Percentiles rank a stretch among this genome's conserved stretches.
phyloP scores from a whole-genome alignment of 2,888 invertebrate species.

The Tuberolachnus salignus region DNA sequence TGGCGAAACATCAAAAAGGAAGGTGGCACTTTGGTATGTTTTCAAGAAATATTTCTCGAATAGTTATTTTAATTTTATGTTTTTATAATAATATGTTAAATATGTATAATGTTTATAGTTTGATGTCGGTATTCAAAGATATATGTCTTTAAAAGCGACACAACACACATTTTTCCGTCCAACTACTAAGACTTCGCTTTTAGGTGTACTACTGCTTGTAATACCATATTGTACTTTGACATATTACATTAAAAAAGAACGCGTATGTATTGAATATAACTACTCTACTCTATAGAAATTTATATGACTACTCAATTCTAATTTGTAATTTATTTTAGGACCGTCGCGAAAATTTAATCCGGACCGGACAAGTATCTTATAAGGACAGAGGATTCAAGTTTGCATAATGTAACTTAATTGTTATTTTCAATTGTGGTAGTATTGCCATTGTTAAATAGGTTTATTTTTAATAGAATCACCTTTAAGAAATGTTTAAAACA shows the following conservation, averaged over 20 bases:
- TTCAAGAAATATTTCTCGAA: background rate
- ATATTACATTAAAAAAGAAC: slow-evolving; percentile 63
- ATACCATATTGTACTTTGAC: slow-evolving; percentile 68
- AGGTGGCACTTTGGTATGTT: slow-evolving; percentile 76
- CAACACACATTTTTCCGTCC: slow-evolving; percentile 73
- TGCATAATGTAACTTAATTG: slow-evolving; percentile 15
- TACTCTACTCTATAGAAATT: background rate
- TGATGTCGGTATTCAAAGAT: slow-evolving; percentile 79
- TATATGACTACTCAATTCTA: background rate
- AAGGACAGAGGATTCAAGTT: slow-evolving; percentile 76
- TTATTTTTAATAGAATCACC: background rate
- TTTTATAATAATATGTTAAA: slow-evolving; percentile 35
- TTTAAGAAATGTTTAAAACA: background rate
- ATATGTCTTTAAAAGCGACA: slow-evolving; percentile 73
- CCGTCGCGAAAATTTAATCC: slow-evolving; percentile 67
- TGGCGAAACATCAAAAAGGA: slow-evolving; percentile 71
- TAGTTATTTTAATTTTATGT: slow-evolving; percentile 22
- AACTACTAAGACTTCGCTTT: slow-evolving; percentile 66
- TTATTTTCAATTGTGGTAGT: background rate
- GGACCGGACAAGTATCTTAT: slow-evolving; percentile 77
- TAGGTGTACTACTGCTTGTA: slow-evolving; percentile 66
- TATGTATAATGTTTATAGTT: slow-evolving; percentile 69
- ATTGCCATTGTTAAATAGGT: slow-evolving; percentile 6
- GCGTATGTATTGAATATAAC: slow-evolving; percentile 5
- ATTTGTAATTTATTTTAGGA: slow-evolving; percentile 61